Percentiles rank a stretch among this genome's conserved stretches.
phyloP scores from a whole-genome alignment of 2,797 vertebrate genomes.

The Betta splendens region DNA sequence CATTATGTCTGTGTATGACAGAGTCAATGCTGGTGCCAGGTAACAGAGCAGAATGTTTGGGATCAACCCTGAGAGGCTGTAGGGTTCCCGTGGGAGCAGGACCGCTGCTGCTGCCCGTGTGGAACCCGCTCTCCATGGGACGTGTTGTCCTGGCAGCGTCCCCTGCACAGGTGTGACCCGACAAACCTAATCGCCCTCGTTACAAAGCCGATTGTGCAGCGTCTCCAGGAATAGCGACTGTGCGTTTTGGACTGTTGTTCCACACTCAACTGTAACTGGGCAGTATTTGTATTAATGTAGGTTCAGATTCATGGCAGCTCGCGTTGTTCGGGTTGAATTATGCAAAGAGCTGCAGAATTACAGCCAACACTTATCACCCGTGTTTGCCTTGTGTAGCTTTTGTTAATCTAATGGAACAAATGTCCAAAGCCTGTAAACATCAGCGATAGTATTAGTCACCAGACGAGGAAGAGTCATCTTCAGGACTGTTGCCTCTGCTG shows the following conservation, averaged over 20 bases:
- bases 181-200: no score
- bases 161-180: no score
- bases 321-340: no score
- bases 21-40: constrained; percentile 57
- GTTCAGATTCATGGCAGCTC: no score
- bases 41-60: constrained; percentile 64
- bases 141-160: no score
- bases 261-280: no score
- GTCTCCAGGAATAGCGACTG: no score
- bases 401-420: neutral
- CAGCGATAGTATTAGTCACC: neutral
- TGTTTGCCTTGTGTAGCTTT: neutral
- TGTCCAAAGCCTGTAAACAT: neutral
- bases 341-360: no score
- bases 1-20: constrained; percentile 60
- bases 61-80: constrained; percentile 40
- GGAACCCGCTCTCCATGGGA: constrained; percentile 21
- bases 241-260: no score
- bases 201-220: no score
- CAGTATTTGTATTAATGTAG: no score
- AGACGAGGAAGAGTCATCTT: constrained; percentile 7
- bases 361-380: neutral
- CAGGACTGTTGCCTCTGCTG: constrained; percentile 15
- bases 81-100: constrained; percentile 13
- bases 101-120: constrained; percentile 18